A percentile compares a stretch with the other conserved stretches of the same genome.
Evolutionary conservation across 2,797 vertebrate species (phyloP).

Genomic region (Sebastes trivittatus): DNA sequence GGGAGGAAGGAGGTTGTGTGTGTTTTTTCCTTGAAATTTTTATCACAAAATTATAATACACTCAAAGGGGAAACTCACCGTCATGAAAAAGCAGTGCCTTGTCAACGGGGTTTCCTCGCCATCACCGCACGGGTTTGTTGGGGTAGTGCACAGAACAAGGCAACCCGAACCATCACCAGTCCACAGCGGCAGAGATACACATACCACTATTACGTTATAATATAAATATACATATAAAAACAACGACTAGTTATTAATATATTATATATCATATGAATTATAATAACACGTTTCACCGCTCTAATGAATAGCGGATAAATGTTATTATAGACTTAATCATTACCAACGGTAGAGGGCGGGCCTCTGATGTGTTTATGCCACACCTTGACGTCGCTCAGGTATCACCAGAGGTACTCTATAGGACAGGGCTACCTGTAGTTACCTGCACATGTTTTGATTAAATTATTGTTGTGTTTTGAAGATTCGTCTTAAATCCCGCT

Average conservation of each 20-base stretch:
- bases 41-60: constrained; percentile 99
- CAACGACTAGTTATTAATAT: not conserved
- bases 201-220: constrained; percentile 1
- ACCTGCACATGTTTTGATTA: too few species aligned
- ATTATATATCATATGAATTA: not conserved
- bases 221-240: not conserved
- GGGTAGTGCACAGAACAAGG: constrained; percentile 84
- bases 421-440: not conserved
- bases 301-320: constrained; percentile 18
- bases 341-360: constrained; percentile 77
- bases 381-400: constrained; percentile 74
- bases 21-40: constrained; percentile 99
- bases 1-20: constrained; percentile 97
- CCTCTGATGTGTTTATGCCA: constrained; percentile 60
- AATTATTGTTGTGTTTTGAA: too few species aligned
- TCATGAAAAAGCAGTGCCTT: constrained; percentile 99
- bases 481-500: too few species aligned
- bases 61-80: constrained; percentile 99
- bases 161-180: constrained; percentile 52
- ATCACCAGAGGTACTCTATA: not conserved
- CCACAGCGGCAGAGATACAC: constrained; percentile 3
- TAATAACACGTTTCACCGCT: not conserved
- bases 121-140: constrained; percentile 98
- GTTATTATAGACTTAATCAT: constrained; percentile 44
- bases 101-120: constrained; percentile 99